phyloP scores from a whole-genome alignment of 2,797 vertebrate species.

The Eulemur mongoz region DNA sequence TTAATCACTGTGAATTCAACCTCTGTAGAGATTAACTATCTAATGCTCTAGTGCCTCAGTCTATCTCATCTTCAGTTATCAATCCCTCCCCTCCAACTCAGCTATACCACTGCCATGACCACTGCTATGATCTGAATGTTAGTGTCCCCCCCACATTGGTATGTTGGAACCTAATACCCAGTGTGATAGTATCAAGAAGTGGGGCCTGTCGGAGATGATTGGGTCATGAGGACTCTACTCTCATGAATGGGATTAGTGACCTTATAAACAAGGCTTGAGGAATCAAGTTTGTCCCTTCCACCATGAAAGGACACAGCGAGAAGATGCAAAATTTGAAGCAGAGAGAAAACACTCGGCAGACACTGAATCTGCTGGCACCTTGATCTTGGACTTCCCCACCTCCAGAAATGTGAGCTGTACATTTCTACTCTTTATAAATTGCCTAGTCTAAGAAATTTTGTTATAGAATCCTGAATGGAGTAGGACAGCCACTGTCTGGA shows the following conservation, averaged over 20 bases:
- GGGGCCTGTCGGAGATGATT: background rate
- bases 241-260: background rate
- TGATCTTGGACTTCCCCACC: too few relatives aligned
- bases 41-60: accelerated
- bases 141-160: background rate
- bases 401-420: background rate
- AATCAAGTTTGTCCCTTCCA: too few relatives aligned
- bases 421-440: background rate
- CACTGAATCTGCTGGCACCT: background rate
- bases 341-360: background rate
- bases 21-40: background rate
- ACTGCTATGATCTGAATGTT: background rate
- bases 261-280: background rate
- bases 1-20: background rate
- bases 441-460: background rate
- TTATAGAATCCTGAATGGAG: background rate
- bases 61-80: background rate
- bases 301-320: background rate
- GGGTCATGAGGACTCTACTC: background rate
- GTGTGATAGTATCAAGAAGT: background rate
- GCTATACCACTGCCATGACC: accelerated
- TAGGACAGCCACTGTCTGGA: background rate
- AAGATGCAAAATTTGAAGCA: background rate
- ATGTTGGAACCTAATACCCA: background rate
- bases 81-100: background rate